These are phyloP conservation scores for Panurus biarmicus DNA, from an alignment of 2,113 vertebrate species.

Conservation along the genomic window DNA sequence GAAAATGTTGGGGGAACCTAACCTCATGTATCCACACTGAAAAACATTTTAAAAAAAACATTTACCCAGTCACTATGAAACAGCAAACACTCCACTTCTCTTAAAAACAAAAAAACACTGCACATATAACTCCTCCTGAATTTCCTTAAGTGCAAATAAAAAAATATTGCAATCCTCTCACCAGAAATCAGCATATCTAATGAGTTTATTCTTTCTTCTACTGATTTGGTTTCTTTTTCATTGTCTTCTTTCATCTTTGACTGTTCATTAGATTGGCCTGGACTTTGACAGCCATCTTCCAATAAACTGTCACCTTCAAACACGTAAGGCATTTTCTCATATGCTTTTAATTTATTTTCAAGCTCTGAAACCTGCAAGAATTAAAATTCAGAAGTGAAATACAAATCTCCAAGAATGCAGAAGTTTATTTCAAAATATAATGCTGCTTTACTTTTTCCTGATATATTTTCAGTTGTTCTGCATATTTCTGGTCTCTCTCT, in stretches of 20 bases:
- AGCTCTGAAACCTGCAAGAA: conserved; percentile 73
- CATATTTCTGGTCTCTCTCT: conserved; percentile 79
- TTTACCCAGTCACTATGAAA: neutral
- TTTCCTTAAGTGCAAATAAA: neutral
- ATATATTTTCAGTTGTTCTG: conserved; percentile 74
- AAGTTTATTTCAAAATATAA: neutral
- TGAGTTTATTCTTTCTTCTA: conserved; percentile 59
- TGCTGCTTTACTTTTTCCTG: conserved; percentile 75
- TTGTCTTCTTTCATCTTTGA: conserved; percentile 11
- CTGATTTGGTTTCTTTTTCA: conserved; percentile 30
- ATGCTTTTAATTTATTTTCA: conserved; percentile 66
- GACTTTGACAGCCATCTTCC: neutral
- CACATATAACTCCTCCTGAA: neutral
- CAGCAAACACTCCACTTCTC: neutral
- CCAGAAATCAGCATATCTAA: conserved; percentile 54
- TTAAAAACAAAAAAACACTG: neutral
- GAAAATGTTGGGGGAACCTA: neutral
- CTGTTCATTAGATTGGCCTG: neutral
- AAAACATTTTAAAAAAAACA: neutral
- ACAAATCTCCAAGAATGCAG: neutral
- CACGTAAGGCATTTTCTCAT: conserved; percentile 28
- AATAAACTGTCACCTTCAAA: conserved; percentile 7
- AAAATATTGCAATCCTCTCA: neutral
- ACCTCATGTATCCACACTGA: neutral
- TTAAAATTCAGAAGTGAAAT: conserved; percentile 8